Evolutionary conservation across 2,113 vertebrate species (phyloP), one percentile per base, ranked within the genome.

Genomic region (Anseranas semipalmata): DNA sequence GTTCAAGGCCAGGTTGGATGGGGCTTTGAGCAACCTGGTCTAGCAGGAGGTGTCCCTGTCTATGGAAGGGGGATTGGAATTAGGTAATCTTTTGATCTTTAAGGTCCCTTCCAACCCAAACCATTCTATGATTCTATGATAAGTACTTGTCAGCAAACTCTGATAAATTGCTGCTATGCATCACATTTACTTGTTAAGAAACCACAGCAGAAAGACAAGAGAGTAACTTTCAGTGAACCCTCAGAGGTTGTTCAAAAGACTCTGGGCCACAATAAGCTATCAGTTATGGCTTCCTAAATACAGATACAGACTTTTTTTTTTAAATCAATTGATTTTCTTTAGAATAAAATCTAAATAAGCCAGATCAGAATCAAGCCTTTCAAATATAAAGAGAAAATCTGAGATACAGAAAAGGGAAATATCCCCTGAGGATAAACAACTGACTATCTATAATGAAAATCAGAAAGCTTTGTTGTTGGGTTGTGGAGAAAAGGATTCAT

Each of bases 361-460:
- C 8, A 72, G 33, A 71, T 46, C 46, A 80, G 89, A 92, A 93
- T 76, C 30, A 80, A 55, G 9, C 19, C 48, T 85, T 93, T 89
- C 62, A 83, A 93, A 90, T 91, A 45, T 90, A 89, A 92, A 95
- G 81, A 89, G 78, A 86, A 81, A 95, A 92, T 25, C 28, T 58
- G 83, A 96, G 83, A 85, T 91, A 95, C 9, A 87, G 58, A 75
- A 80, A 97, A 86, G 32, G n/a, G 68, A 90, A 89, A 95, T 93
- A 70, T 71, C 62, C 85, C 86, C 73, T 92, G 90, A 97, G 76
- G 87, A 72, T 82, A 97, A 94, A 96, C 43, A 95, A 95, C 70
- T 77, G 24, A 59, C 89, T 98, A 97, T 97, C 97, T 98, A 93
- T 97, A 98, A 98, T 97, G 97, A 97, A 96, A 98, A 98, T 98